Conservation (phyloP, 2,797 vertebrate genomes). For the Silurus aristotelis region DNA sequence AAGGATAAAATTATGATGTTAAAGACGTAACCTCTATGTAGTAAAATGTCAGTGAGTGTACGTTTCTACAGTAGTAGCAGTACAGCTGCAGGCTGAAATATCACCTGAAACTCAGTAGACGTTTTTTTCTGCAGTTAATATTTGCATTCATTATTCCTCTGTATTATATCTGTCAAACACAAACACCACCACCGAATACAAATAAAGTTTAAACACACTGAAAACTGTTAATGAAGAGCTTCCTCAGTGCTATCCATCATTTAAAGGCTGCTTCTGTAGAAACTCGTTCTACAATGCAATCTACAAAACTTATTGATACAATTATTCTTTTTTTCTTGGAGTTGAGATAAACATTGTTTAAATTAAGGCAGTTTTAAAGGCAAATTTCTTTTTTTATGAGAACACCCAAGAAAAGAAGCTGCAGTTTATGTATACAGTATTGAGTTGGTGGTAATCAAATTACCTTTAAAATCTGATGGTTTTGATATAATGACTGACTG, state of each 20-base stretch:
- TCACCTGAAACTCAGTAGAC: background rate
- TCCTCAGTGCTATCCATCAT: background rate
- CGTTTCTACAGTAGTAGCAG: background rate
- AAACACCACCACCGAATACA: background rate
- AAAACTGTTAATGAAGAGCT: background rate
- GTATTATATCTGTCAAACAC: background rate
- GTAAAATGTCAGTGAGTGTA: background rate
- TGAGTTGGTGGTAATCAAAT: no score
- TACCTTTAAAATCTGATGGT: no score
- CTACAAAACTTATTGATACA: background rate
- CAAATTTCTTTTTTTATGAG: no score
- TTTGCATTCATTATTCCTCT: background rate
- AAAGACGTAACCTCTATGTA: no score
- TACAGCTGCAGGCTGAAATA: background rate
- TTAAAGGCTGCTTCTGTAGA: background rate
- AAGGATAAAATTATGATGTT: no score
- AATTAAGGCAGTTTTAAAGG: no score
- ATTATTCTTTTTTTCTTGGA: background rate
- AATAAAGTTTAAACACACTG: background rate
- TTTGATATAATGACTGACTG: no score
- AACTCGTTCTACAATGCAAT: background rate
- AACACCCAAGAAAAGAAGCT: no score
- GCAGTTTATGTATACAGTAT: no score
- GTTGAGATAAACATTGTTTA: background rate
- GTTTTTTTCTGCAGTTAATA: background rate